These are phyloP conservation scores for Conopomorpha cramerella DNA, from an alignment of 1,140 invertebrate genomes.

Conservation along the genomic window DNA sequence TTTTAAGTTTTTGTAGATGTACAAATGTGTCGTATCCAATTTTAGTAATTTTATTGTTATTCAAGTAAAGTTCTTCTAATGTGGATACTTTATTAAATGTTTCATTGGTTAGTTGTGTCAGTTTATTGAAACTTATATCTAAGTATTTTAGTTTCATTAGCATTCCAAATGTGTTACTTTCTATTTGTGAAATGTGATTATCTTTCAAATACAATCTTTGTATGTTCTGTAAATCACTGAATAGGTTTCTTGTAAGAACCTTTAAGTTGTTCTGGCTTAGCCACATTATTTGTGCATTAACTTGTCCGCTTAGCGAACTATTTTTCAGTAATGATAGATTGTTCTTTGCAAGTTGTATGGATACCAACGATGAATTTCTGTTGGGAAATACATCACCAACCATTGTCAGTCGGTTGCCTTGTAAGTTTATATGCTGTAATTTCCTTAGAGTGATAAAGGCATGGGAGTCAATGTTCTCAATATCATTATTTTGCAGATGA, in stretches of 20 bases:
- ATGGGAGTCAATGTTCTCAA: constrained; percentile 80
- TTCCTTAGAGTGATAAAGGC: constrained; percentile 80
- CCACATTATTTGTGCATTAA: constrained; percentile 84
- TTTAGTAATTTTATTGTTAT: constrained; percentile 65
- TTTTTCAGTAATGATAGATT: constrained; percentile 76
- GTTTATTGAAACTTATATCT: constrained; percentile 76
- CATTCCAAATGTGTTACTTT: constrained; percentile 76
- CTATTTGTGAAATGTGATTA: constrained; percentile 79
- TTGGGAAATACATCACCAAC: constrained; percentile 83
- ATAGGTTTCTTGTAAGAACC: constrained; percentile 72
- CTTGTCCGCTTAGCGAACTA: constrained; percentile 77
- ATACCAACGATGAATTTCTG: constrained; percentile 75
- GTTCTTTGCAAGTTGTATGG: constrained; percentile 86
- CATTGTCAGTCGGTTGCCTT: constrained; percentile 76
- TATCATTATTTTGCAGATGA: constrained; percentile 85
- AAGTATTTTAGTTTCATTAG: constrained; percentile 77
- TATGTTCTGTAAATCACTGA: constrained; percentile 74
- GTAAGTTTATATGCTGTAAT: constrained; percentile 88
- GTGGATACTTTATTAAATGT: constrained; percentile 67
- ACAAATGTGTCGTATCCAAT: constrained; percentile 68
- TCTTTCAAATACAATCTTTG: constrained; percentile 82
- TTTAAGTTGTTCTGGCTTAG: constrained; percentile 80
- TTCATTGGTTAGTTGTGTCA: constrained; percentile 67
- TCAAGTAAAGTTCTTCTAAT: constrained; percentile 70
- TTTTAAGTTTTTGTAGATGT: constrained; percentile 64